Base-by-base conservation (phyloP, 2,888 invertebrate species). In the Athalia rosae region DNA sequence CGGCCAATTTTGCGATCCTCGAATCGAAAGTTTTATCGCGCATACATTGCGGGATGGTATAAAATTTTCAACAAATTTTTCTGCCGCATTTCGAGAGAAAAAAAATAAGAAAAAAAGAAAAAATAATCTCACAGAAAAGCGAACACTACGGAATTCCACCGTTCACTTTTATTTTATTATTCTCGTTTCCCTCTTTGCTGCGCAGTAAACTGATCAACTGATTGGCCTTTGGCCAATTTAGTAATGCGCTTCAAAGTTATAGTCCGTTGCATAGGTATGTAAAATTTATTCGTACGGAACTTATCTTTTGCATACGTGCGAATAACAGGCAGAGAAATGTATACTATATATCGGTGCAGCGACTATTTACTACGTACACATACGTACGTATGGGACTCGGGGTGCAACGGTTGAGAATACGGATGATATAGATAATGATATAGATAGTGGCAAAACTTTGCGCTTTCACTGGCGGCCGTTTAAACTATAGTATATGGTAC, bases 221-320 rank as follows among this genome's bases (percentile, higher is more conserved):
- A 67, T 67, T 67, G 67, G 67, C 67, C 9, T 0, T 1, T 50
- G 28, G 67, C 67, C 67, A 67, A 53, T 67, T 53, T 53, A 41
- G 67, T 67, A 67, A 67, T 67, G 67, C 50, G 41, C n/a, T 67
- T 59, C n/a, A 67, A 50, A 53, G 28, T 53, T 53, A 41, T 50
- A 11, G 6, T n/a, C 45, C 13, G 11, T 3, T 48, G 8, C 11
- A 50, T n/a, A 15, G 6, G 4, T 45, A 63, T 13, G 59, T 59
- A 59, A 28, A 28, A 28, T 28, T 59, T 11, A 63, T 47, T 13
- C 8, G 15, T 13, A 64, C 8, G 48, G 59, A 59, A 53, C 3
- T 28, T 28, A 28, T 28, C 28, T 28, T 28, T 28, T 28, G 28
- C 28, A 28, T 28, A 28, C 28, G 28, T 28, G 28, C 28, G 28